Evolutionary conservation across 1,140 invertebrate genomes (phyloP).

Genomic region (Gerris buenoi): DNA sequence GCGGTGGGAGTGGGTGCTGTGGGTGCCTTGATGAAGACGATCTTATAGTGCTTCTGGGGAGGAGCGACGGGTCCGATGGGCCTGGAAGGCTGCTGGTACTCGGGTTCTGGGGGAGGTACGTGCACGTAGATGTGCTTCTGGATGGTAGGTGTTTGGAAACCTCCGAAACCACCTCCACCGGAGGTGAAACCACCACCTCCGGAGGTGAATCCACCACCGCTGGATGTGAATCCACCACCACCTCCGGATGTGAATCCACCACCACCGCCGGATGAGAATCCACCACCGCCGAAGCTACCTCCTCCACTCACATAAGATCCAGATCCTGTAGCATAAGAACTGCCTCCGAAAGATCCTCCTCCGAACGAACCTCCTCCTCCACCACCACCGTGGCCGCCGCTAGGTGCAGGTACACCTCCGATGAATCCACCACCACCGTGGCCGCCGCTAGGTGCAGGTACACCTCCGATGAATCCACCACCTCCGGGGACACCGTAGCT

Average conservation of each 20-base stretch:
- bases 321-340: not conserved
- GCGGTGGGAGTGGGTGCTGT: slow-evolving; percentile 54
- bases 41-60: slow-evolving; percentile 71
- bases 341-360: not conserved
- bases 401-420: too few species aligned
- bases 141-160: slow-evolving; percentile 33
- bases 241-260: slow-evolving; percentile 21
- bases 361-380: not conserved
- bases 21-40: slow-evolving; percentile 77
- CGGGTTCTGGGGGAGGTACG: slow-evolving; percentile 57
- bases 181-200: slow-evolving; percentile 32
- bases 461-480: not conserved
- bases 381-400: not conserved
- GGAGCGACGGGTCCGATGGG: slow-evolving; percentile 39
- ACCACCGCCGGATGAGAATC: not conserved
- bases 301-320: not conserved
- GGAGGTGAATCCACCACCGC: not conserved
- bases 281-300: not conserved
- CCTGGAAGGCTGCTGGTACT: slow-evolving; percentile 38
- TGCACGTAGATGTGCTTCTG: slow-evolving; percentile 71
- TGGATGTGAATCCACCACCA: slow-evolving; percentile 29
- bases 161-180: slow-evolving; percentile 24
- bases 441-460: too few species aligned
- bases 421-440: not conserved
- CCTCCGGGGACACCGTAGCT: not conserved